These are phyloP conservation scores for Drosophila ambigua DNA, from an alignment of 1,140 invertebrate genomes.

Conservation along the genomic window DNA sequence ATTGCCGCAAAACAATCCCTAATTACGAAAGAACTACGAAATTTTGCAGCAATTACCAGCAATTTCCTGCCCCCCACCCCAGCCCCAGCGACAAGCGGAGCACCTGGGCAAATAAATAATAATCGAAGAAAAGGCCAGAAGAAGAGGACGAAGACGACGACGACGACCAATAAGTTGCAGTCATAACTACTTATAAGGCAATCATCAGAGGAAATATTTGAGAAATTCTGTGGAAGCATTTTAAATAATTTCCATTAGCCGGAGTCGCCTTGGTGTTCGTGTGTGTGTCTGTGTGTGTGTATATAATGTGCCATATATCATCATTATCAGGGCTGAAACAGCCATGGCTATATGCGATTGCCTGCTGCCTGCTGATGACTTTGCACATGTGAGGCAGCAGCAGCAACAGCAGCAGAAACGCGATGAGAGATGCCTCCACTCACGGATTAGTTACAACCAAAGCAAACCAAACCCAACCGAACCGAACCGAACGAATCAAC, in stretches of 20 bases:
- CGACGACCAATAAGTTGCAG: conserved; percentile 34
- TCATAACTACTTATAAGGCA: conserved; percentile 42
- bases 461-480: conserved; percentile 6
- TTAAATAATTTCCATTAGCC: conserved; percentile 72
- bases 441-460: conserved; percentile 67
- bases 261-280: background rate
- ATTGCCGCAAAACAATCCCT: conserved; percentile 49
- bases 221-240: conserved; percentile 67
- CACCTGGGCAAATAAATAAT: conserved; percentile 43
- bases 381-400: conserved; percentile 72
- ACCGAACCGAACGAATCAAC: conserved; percentile 63
- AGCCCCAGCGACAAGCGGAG: background rate
- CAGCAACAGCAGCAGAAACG: conserved; percentile 17
- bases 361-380: conserved; percentile 61
- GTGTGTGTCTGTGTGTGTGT: conserved; percentile 45
- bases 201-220: conserved; percentile 38
- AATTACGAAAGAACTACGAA: conserved; percentile 61
- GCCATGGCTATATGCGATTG: conserved; percentile 35
- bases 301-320: conserved; percentile 69
- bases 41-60: conserved; percentile 59
- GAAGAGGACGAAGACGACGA: too few species aligned
- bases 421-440: conserved; percentile 35
- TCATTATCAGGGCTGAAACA: conserved; percentile 67
- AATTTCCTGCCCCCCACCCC: conserved; percentile 51
- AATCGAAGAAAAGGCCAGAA: conserved; percentile 31